Conservation (phyloP, 64 coral and sea anemone species). For the Cladopsammia gracilis region DNA sequence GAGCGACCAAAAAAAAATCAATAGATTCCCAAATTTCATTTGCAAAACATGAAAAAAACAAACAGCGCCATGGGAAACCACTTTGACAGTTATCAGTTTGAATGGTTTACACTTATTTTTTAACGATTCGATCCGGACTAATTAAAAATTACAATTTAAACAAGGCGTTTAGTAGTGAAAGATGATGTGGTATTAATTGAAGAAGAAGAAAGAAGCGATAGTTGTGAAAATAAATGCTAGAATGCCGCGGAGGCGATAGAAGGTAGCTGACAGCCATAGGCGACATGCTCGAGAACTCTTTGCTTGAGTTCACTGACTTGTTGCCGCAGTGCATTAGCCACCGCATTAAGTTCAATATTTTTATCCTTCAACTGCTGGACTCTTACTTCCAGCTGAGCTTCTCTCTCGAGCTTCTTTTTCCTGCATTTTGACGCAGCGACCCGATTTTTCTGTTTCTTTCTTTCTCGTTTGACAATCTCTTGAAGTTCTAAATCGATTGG, state of each 20-base stretch:
- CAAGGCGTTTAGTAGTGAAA: background rate
- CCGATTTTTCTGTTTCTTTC: slow-evolving; percentile 99
- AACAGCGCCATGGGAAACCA: too few relatives aligned
- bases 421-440: slow-evolving; percentile 99
- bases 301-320: slow-evolving; percentile 96
- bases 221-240: background rate
- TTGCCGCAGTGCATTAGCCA: slow-evolving; percentile 81
- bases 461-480: slow-evolving; percentile 96
- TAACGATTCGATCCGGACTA: background rate
- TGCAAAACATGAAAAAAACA: background rate
- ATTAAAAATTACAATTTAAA: slow-evolving; percentile 8
- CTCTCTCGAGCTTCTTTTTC: slow-evolving; percentile 97
- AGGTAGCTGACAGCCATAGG: slow-evolving; percentile 93
- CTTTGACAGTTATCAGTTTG: background rate
- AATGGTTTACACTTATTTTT: background rate
- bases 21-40: background rate
- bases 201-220: background rate
- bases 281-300: slow-evolving; percentile 91
- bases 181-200: background rate
- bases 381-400: slow-evolving; percentile 95
- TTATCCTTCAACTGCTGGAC: slow-evolving; percentile 99
- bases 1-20: background rate
- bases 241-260: slow-evolving; percentile 69
- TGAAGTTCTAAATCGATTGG: slow-evolving; percentile 97
- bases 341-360: slow-evolving; percentile 94